Evolutionary conservation across 2,113 vertebrate species (phyloP).

Genomic region (Tiliqua scincoides): DNA sequence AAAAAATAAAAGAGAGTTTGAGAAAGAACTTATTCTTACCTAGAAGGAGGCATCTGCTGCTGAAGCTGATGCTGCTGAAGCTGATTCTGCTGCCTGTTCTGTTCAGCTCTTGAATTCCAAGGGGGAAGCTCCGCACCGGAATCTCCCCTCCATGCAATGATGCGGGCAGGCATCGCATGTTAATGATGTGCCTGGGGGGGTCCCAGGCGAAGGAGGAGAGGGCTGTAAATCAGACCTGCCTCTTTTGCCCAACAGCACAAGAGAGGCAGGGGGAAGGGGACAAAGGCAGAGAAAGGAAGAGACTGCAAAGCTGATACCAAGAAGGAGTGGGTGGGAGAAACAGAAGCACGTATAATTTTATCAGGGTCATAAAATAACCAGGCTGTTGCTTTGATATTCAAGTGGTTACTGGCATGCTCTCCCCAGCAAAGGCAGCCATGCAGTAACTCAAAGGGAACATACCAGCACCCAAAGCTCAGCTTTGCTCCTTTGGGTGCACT

Average conservation of each 20-base stretch:
- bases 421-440: background rate
- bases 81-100: background rate
- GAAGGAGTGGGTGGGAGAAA: constrained; percentile 16
- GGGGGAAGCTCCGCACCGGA: constrained; percentile 40
- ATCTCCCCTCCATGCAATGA: constrained; percentile 59
- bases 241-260: constrained; percentile 34
- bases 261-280: constrained; percentile 2
- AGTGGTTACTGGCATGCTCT: constrained; percentile 13
- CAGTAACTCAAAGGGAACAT: background rate
- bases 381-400: constrained; percentile 6
- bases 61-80: background rate
- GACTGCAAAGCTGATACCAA: constrained; percentile 21
- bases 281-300: constrained; percentile 12
- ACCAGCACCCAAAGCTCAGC: background rate
- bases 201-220: constrained; percentile 37
- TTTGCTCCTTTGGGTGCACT: background rate
- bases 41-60: constrained; percentile 10
- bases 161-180: constrained; percentile 52
- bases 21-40: constrained; percentile 41
- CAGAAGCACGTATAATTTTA: constrained; percentile 34
- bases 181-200: constrained; percentile 49
- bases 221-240: constrained; percentile 44
- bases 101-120: constrained; percentile 14
- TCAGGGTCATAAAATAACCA: constrained; percentile 38
- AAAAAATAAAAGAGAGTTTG: background rate